Percentiles rank a stretch among this genome's conserved stretches.
Conservation (phyloP, 1,140 invertebrate species). For the Procambarus clarkii region DNA sequence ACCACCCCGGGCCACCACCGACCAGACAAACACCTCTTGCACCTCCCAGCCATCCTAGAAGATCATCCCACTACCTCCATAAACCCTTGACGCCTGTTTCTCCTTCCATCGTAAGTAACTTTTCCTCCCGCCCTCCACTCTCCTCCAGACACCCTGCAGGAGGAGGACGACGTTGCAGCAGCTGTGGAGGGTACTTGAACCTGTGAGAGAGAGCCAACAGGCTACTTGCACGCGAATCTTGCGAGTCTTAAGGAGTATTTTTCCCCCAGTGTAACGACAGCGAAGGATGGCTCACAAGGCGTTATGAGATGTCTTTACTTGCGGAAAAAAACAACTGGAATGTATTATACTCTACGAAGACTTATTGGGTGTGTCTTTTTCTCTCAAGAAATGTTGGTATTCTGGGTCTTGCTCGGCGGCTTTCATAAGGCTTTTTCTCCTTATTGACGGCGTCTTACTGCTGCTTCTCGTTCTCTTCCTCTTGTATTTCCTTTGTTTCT, state of each 20-base stretch:
- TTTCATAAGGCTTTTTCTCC: too few species aligned
- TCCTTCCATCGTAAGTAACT: background rate
- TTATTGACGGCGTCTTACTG: too few species aligned
- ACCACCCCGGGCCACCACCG: background rate
- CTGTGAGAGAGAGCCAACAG: background rate
- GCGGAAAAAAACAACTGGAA: background rate
- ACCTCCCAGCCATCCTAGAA: background rate
- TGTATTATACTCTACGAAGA: background rate
- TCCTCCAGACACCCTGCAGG: background rate
- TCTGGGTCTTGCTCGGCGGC: too few species aligned
- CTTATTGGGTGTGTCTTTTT: background rate
- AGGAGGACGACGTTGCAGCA: background rate
- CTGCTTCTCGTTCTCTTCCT: too few species aligned
- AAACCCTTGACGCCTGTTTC: background rate
- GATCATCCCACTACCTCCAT: conserved; percentile 3
- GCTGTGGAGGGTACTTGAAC: background rate
- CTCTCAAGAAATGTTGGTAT: too few species aligned
- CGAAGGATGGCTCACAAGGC: background rate
- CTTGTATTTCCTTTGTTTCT: too few species aligned
- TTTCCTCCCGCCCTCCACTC: background rate
- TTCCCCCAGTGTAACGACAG: background rate
- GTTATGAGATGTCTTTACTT: background rate
- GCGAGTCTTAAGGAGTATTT: background rate
- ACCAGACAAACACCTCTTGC: background rate
- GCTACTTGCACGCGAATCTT: background rate